Conservation (phyloP, 1,140 invertebrate species). For the Agraylea sexmaculata region DNA sequence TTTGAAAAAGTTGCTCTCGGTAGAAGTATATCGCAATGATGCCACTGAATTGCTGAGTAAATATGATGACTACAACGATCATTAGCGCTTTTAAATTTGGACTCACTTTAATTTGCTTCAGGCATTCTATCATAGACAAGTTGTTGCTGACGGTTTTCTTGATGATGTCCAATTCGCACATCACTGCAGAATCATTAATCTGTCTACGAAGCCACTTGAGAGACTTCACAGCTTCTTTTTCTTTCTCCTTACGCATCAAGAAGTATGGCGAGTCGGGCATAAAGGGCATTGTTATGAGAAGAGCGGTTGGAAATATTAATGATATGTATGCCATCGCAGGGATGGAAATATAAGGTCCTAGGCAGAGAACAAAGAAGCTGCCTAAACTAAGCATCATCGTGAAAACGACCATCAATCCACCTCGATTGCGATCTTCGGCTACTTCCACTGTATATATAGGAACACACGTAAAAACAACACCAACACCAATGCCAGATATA, state of each 20-base stretch:
- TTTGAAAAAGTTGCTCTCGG: conserved; percentile 17
- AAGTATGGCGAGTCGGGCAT: conserved; percentile 19
- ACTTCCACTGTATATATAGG: conserved; percentile 38
- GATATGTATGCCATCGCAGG: conserved; percentile 10
- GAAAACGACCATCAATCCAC: conserved; percentile 16
- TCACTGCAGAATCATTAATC: conserved; percentile 10
- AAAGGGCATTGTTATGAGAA: conserved; percentile 11
- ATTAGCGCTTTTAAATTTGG: conserved; percentile 19
- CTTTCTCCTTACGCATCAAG: conserved; percentile 15
- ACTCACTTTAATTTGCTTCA: conserved; percentile 13
- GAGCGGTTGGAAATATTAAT: conserved; percentile 11
- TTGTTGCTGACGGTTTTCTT: conserved; percentile 13
- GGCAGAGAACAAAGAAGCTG: conserved; percentile 8
- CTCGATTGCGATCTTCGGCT: conserved; percentile 26
- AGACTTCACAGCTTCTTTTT: conserved; percentile 11
- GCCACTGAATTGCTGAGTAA: conserved; percentile 18
- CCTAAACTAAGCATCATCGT: conserved; percentile 17
- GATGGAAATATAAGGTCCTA: conserved; percentile 17
- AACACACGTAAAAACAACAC: conserved; percentile 32
- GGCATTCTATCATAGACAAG: conserved; percentile 13
- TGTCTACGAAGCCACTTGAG: conserved; percentile 17
- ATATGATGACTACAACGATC: conserved; percentile 10
- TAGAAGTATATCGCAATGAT: conserved; percentile 15
- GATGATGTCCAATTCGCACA: conserved; percentile 14
- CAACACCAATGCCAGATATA: conserved; percentile 32